Conservation (phyloP, 2,113 vertebrate genomes). For the Poicephalus gulielmi region DNA sequence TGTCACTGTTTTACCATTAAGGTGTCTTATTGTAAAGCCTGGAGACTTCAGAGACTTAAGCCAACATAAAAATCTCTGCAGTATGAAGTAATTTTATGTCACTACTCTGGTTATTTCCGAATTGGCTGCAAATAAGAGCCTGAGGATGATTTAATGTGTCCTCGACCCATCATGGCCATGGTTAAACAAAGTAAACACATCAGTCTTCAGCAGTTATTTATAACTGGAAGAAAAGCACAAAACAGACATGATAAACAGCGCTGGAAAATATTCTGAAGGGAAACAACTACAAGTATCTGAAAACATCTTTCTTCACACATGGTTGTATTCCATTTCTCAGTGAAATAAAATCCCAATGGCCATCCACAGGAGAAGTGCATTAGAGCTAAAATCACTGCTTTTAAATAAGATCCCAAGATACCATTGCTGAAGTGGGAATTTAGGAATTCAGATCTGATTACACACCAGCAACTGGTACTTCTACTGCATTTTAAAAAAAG, state of each 20-base stretch:
- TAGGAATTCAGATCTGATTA: neutral
- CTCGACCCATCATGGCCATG: constrained; percentile 37
- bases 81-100: constrained; percentile 52
- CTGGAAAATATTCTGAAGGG: constrained; percentile 3
- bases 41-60: constrained; percentile 34
- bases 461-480: neutral
- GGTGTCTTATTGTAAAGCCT: constrained; percentile 1
- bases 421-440: neutral
- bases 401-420: neutral
- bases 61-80: constrained; percentile 43
- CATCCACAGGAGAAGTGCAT: neutral
- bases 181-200: constrained; percentile 66
- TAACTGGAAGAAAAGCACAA: constrained; percentile 28
- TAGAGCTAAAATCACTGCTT: neutral
- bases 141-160: constrained; percentile 62
- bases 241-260: neutral
- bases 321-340: neutral
- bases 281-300: neutral
- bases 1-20: constrained; percentile 7
- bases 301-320: neutral
- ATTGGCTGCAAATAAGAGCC: constrained; percentile 45
- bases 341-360: neutral
- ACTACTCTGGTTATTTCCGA: constrained; percentile 27
- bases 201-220: constrained; percentile 49
- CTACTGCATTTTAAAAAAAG: neutral